Conservation (phyloP, 2,888 invertebrate species). For the Heliconius hortense region DNA sequence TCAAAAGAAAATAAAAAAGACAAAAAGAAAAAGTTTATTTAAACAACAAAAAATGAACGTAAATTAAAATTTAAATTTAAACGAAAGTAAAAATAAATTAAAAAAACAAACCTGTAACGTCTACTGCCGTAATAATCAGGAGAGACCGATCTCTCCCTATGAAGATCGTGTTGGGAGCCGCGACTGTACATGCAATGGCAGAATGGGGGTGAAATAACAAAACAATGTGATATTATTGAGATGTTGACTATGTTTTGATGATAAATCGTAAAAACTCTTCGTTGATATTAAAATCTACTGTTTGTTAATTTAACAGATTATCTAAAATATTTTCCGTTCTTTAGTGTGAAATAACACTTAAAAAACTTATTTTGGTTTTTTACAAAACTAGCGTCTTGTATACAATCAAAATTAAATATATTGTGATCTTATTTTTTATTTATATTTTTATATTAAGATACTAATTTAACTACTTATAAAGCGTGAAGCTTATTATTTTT, state of each 20-base stretch:
- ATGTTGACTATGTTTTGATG: constrained; percentile 6
- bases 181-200: constrained; percentile 83
- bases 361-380: too few species aligned
- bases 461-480: too few species aligned
- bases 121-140: constrained; percentile 87
- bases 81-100: constrained; percentile 74
- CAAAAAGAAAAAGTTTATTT: constrained; percentile 6
- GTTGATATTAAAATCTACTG: not conserved
- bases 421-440: too few species aligned
- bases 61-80: constrained; percentile 31
- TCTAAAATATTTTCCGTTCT: too few species aligned
- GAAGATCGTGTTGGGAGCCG: constrained; percentile 88
- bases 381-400: too few species aligned
- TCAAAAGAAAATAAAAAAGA: constrained; percentile 31
- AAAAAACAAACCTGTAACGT: constrained; percentile 87
- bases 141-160: constrained; percentile 85
- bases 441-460: too few species aligned
- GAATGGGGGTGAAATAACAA: constrained; percentile 58
- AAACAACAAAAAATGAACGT: constrained; percentile 18
- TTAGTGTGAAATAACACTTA: too few species aligned
- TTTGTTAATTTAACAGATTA: too few species aligned
- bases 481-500: not conserved
- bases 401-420: too few species aligned
- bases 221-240: constrained; percentile 53
- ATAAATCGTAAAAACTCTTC: not conserved